These are phyloP conservation scores for Atrichornis clamosus DNA, from an alignment of 2,113 vertebrate genomes.

Conservation along the genomic window DNA sequence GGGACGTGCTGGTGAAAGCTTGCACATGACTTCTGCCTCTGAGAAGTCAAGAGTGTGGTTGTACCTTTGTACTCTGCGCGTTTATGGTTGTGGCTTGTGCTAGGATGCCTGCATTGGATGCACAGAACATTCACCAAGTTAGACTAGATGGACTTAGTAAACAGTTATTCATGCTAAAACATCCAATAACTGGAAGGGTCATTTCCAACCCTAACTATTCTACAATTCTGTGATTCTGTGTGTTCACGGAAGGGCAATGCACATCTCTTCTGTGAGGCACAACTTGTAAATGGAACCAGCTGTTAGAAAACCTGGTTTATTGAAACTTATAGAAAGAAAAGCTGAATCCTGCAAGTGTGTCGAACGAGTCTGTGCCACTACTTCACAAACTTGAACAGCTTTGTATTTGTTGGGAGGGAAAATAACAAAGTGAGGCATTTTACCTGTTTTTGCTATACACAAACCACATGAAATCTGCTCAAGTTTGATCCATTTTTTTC, in stretches of 20 bases:
- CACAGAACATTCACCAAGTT: background rate
- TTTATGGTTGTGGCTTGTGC: background rate
- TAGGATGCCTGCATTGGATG: background rate
- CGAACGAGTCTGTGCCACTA: background rate
- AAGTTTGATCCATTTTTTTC: background rate
- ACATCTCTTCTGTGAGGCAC: background rate
- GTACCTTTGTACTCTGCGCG: background rate
- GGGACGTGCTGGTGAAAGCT: background rate
- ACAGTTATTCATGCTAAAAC: background rate
- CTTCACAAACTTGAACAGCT: background rate
- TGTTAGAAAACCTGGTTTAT: background rate
- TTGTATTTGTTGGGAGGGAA: background rate
- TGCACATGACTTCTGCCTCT: background rate
- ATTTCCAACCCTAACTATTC: background rate
- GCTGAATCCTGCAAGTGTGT: background rate
- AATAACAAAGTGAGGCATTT: background rate
- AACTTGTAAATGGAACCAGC: background rate
- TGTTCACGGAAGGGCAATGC: background rate
- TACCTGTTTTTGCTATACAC: background rate
- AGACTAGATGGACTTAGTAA: background rate
- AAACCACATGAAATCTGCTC: background rate
- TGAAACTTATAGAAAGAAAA: background rate
- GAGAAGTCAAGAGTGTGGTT: background rate
- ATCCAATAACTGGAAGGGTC: background rate
- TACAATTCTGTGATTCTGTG: background rate